phyloP scores from a whole-genome alignment of 2,797 vertebrate species.

The Sebastiscus albofasciatus region DNA sequence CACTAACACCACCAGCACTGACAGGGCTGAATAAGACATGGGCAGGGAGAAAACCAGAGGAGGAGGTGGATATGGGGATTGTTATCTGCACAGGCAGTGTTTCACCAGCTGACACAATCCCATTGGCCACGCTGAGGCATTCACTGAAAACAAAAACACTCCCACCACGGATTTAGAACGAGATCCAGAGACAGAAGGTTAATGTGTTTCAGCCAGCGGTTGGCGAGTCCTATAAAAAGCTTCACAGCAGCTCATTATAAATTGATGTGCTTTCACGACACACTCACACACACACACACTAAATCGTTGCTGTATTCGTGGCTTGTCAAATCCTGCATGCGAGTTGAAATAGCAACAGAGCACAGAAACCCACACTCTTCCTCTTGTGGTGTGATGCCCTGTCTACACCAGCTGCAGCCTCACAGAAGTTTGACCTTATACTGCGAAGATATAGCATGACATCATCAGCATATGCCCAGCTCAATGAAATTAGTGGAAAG shows the following conservation, averaged over 20 bases:
- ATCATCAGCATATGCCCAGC: constrained; percentile 44
- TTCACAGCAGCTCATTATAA: constrained; percentile 48
- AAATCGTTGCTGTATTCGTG: constrained; percentile 13
- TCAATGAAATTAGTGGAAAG: constrained; percentile 40
- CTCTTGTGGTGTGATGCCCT: constrained; percentile 5
- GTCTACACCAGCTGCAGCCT: constrained; percentile 18
- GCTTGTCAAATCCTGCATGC: constrained; percentile 6
- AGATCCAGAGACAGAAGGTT: constrained; percentile 35
- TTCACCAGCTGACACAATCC: constrained; percentile 29
- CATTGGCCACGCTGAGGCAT: constrained; percentile 20
- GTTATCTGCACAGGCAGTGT: constrained; percentile 28
- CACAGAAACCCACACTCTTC: constrained; percentile 32
- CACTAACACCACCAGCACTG: neutral
- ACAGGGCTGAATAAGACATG: constrained; percentile 34
- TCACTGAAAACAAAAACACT: constrained; percentile 37
- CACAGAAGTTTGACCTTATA: neutral
- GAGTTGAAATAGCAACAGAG: constrained; percentile 33
- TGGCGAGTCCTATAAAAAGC: constrained; percentile 40
- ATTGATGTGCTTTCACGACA: constrained; percentile 39
- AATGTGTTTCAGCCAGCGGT: constrained; percentile 31
- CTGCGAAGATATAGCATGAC: constrained; percentile 25
- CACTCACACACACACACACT: neutral
- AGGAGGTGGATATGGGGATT: constrained; percentile 17
- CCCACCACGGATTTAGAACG: constrained; percentile 1
- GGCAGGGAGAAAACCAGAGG: constrained; percentile 13